phyloP scores from a whole-genome alignment of 2,888 invertebrate species.

The Electrophaes corylata region DNA sequence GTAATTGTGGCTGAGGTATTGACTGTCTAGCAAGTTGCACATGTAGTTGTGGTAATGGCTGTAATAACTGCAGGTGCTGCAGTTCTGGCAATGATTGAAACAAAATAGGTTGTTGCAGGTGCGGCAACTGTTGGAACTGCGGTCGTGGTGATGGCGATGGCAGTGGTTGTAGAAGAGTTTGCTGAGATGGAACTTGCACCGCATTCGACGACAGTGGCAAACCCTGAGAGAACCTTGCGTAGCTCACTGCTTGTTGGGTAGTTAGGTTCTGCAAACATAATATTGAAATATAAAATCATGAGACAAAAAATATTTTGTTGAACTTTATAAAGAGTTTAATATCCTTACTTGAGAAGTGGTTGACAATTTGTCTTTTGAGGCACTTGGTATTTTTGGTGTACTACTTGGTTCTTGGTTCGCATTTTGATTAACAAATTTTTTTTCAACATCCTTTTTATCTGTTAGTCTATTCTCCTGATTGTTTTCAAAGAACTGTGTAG shows the following conservation, averaged over 20 bases:
- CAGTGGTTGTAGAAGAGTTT: constrained; percentile 27
- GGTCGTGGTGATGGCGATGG: constrained; percentile 23
- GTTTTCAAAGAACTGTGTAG: constrained; percentile 5
- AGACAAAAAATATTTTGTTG: too few relatives aligned
- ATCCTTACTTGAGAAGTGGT: constrained; percentile 22
- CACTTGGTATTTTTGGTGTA: constrained; percentile 14
- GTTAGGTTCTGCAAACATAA: constrained; percentile 55
- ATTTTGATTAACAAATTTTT: constrained; percentile 9
- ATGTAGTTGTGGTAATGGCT: constrained; percentile 2
- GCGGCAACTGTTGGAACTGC: constrained; percentile 25
- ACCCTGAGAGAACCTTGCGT: constrained; percentile 63
- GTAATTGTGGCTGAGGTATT: constrained; percentile 9
- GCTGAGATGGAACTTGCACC: constrained; percentile 31
- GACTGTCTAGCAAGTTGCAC: constrained; percentile 5
- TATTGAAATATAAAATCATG: neutral
- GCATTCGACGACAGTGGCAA: constrained; percentile 41
- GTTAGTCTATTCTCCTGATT: constrained; percentile 1
- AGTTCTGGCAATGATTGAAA: constrained; percentile 16
- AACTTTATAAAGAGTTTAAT: too few relatives aligned
- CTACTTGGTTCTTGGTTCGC: constrained; percentile 12
- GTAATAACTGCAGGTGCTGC: constrained; percentile 7
- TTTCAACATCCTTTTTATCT: neutral
- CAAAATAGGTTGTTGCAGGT: constrained; percentile 12
- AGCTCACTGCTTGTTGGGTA: constrained; percentile 63
- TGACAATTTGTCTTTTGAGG: constrained; percentile 9